A percentile compares a stretch with the other conserved stretches of the same genome.
These are phyloP conservation scores for Anthrax anthrax DNA, from an alignment of 2,888 invertebrate genomes.

Conservation along the genomic window DNA sequence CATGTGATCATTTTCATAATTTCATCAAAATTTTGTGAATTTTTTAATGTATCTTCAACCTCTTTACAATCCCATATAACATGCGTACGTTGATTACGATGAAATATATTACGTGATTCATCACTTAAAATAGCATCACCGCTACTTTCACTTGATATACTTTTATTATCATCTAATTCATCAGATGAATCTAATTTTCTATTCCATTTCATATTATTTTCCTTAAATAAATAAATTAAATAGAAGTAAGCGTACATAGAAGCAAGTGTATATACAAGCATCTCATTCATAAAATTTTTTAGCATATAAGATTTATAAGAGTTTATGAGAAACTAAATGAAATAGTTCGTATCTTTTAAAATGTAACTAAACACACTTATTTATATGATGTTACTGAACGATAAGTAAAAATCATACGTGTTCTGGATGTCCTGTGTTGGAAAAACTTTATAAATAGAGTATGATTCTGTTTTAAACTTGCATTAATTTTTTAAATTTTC, in stretches of 20 bases:
- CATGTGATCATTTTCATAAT: slow-evolving; percentile 25
- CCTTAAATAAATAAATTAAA: slow-evolving; percentile 22
- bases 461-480: no score
- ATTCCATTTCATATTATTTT: slow-evolving; percentile 31
- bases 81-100: slow-evolving; percentile 25
- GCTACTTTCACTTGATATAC: slow-evolving; percentile 31
- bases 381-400: no score
- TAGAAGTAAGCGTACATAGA: no score
- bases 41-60: slow-evolving; percentile 25
- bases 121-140: slow-evolving; percentile 28
- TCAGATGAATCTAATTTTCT: slow-evolving; percentile 19
- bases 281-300: no score
- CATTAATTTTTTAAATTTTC: no score
- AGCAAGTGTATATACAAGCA: no score
- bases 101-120: slow-evolving; percentile 26
- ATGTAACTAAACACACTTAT: no score
- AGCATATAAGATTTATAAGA: no score
- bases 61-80: slow-evolving; percentile 28
- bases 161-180: slow-evolving; percentile 27
- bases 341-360: no score
- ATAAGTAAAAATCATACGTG: no score
- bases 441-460: no score
- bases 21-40: slow-evolving; percentile 18
- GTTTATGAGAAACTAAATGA: neutral
- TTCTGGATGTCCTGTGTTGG: no score